Evolutionary conservation across 2,888 invertebrate species (phyloP).

Genomic region (Arrhopalites spinosus): DNA sequence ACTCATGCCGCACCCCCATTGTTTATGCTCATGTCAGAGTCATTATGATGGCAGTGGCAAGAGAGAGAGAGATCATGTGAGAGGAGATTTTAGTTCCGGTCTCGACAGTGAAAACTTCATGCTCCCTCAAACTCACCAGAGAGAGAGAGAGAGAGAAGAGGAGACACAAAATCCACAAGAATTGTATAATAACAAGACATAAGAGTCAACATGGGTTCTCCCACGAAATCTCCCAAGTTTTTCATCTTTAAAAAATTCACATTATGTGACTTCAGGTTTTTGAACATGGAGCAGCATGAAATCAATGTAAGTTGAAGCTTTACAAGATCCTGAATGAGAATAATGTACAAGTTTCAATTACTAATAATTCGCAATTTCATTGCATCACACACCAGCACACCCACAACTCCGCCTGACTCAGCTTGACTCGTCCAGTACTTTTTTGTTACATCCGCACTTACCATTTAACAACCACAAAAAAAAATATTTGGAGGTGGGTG

Average conservation of each 20-base stretch:
- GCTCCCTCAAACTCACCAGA: background rate
- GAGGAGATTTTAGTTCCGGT: conserved; percentile 26
- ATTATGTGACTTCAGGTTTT: background rate
- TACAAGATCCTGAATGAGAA: conserved; percentile 18
- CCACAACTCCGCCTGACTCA: conserved; percentile 10
- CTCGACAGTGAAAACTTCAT: background rate
- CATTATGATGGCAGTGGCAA: background rate
- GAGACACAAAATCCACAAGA: too few species aligned
- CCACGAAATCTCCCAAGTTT: background rate
- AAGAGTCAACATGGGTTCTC: background rate
- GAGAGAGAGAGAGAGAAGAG: background rate
- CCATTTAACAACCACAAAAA: background rate
- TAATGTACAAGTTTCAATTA: conserved; percentile 10
- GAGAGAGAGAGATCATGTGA: background rate
- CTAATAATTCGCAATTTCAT: conserved; percentile 18
- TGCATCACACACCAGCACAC: conserved; percentile 21
- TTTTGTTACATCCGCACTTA: background rate
- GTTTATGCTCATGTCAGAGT: background rate
- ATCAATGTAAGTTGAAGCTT: background rate
- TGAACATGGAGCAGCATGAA: background rate
- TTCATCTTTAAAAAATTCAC: background rate
- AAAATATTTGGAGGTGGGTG: background rate
- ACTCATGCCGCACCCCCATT: background rate
- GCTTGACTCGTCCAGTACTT: background rate
- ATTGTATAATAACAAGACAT: too few species aligned